Conservation (phyloP, 2,113 vertebrate species). For the Petrocephalus microphthalmus region DNA sequence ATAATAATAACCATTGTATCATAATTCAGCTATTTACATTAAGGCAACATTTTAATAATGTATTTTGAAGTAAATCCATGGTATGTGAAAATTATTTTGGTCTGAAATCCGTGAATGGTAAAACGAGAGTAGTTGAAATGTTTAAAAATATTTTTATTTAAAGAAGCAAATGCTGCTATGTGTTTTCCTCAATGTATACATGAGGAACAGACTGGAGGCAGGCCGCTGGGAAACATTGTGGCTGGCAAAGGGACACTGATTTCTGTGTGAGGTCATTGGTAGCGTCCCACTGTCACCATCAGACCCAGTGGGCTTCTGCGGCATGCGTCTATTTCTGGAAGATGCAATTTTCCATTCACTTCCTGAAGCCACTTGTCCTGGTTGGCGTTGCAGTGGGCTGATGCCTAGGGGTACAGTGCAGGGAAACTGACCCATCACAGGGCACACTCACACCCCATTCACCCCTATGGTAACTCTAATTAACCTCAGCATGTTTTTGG, state of each 20-base stretch:
- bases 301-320: not conserved
- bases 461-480: not conserved
- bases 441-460: not conserved
- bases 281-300: not conserved
- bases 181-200: not conserved
- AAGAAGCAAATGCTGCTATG: no score
- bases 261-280: not conserved
- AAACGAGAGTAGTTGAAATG: no score
- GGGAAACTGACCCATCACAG: not conserved
- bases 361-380: not conserved
- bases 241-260: not conserved
- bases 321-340: not conserved
- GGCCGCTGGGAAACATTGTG: not conserved
- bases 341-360: not conserved
- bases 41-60: not conserved
- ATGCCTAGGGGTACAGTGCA: not conserved
- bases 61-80: not conserved
- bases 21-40: not conserved
- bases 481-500: not conserved
- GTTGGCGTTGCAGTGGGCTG: not conserved
- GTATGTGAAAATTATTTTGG: not conserved
- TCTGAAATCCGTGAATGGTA: not conserved
- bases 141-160: no score
- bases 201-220: not conserved
- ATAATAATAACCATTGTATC: not conserved